These are phyloP conservation scores for Trachelipus rathkii DNA, from an alignment of 1,140 invertebrate species.

Conservation along the genomic window DNA sequence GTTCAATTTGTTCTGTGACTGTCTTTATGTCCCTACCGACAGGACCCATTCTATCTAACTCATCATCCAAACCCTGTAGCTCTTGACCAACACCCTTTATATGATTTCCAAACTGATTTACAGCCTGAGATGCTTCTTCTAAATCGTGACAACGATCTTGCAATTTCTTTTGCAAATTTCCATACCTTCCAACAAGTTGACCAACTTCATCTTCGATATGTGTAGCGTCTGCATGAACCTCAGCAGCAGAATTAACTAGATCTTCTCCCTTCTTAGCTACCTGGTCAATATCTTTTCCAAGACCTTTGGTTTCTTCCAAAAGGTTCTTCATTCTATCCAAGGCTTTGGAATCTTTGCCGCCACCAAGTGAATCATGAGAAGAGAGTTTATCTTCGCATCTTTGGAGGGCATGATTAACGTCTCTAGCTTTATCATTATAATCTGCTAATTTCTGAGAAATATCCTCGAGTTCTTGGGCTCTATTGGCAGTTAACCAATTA, in stretches of 20 bases:
- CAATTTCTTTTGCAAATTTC: constrained; percentile 69
- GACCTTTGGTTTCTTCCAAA: constrained; percentile 66
- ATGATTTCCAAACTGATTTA: constrained; percentile 80
- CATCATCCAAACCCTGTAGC: constrained; percentile 72
- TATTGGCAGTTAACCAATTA: constrained; percentile 62
- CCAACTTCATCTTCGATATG: constrained; percentile 74
- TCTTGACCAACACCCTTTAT: constrained; percentile 71
- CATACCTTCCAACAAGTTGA: constrained; percentile 69
- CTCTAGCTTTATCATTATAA: constrained; percentile 77
- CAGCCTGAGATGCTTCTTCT: constrained; percentile 78
- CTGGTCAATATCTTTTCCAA: constrained; percentile 72
- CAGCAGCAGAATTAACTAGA: constrained; percentile 64
- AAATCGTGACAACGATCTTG: constrained; percentile 73
- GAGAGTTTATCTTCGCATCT: constrained; percentile 81
- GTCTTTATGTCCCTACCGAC: constrained; percentile 79
- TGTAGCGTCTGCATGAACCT: constrained; percentile 60
- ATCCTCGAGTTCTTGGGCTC: constrained; percentile 76
- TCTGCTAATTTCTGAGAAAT: constrained; percentile 73
- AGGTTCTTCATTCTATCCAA: constrained; percentile 74
- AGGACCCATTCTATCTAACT: constrained; percentile 76
- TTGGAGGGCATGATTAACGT: constrained; percentile 72
- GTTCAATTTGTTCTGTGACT: constrained; percentile 76
- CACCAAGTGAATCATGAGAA: constrained; percentile 72
- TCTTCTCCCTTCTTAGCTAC: constrained; percentile 67
- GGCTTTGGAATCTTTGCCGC: constrained; percentile 73